phyloP scores from a whole-genome alignment of 30 jellyfish, hydroid and myxozoan genomes.

The Hydractinia echinata region DNA sequence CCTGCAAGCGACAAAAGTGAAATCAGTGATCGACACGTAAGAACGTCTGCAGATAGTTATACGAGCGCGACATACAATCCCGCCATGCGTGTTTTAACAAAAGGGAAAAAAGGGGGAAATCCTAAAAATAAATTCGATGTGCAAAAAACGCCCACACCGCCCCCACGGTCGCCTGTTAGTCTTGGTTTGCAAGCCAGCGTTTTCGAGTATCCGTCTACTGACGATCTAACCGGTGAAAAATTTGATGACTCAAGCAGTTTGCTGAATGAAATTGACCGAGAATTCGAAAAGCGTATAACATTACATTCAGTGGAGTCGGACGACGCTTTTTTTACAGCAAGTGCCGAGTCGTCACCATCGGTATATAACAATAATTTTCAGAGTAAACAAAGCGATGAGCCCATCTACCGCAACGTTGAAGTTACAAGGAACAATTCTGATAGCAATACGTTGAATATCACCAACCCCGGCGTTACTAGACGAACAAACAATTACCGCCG shows the following conservation, averaged over 20 bases:
- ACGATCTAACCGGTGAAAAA: constrained; percentile 29
- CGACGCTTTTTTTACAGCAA: constrained; percentile 24
- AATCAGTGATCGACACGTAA: neutral
- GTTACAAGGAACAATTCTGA: neutral
- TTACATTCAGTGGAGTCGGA: constrained; percentile 19
- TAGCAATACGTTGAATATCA: neutral
- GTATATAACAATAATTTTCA: constrained; percentile 21
- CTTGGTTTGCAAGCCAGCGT: constrained; percentile 29
- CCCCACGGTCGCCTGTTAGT: constrained; percentile 86
- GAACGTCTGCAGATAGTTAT: constrained; percentile 23
- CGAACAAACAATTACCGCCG: constrained; percentile 46
- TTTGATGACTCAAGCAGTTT: constrained; percentile 28
- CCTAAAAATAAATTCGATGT: neutral
- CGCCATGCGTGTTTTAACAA: neutral
- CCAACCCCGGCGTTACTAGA: constrained; percentile 16
- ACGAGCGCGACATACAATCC: neutral
- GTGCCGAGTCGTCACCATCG: constrained; percentile 3
- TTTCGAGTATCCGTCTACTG: constrained; percentile 52
- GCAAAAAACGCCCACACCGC: constrained; percentile 44
- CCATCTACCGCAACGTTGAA: constrained; percentile 25
- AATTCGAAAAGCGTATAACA: constrained; percentile 26
- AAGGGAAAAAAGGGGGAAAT: neutral
- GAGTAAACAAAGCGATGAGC: neutral
- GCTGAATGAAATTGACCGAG: constrained; percentile 53
- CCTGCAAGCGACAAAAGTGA: constrained; percentile 31